These are phyloP conservation scores for Thelaira solivaga DNA, from an alignment of 2,888 invertebrate species.

Conservation along the genomic window DNA sequence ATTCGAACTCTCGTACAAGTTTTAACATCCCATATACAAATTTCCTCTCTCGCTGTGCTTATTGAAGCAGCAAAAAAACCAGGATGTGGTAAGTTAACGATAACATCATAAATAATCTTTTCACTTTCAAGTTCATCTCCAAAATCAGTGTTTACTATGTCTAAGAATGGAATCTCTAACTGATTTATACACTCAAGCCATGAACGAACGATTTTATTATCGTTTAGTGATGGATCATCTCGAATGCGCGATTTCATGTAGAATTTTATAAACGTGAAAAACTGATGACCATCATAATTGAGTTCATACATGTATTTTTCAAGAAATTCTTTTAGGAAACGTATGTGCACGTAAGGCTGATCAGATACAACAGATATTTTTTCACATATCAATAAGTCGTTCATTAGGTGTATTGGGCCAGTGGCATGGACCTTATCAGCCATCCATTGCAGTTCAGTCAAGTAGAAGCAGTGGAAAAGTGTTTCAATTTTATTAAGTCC, in stretches of 20 bases:
- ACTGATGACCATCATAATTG: constrained; percentile 89
- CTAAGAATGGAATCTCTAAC: constrained; percentile 78
- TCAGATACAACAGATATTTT: constrained; percentile 66
- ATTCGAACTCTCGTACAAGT: constrained; percentile 83
- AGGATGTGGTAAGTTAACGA: constrained; percentile 77
- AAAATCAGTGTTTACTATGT: constrained; percentile 72
- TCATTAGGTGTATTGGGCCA: constrained; percentile 85
- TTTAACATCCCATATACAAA: constrained; percentile 88
- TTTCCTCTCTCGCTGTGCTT: constrained; percentile 85
- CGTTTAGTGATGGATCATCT: constrained; percentile 67
- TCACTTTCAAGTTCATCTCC: constrained; percentile 66
- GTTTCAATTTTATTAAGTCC: constrained; percentile 77
- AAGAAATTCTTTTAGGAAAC: constrained; percentile 81
- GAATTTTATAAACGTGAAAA: constrained; percentile 84
- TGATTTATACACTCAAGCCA: constrained; percentile 73
- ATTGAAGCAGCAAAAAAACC: constrained; percentile 86
- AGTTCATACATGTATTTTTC: constrained; percentile 85
- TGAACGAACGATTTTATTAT: constrained; percentile 72
- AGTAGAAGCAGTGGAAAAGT: constrained; percentile 83
- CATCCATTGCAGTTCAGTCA: constrained; percentile 88
- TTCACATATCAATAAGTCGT: constrained; percentile 82
- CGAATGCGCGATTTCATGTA: constrained; percentile 76
- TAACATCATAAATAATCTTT: constrained; percentile 74
- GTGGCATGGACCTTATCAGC: constrained; percentile 88
- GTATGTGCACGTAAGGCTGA: constrained; percentile 76